These are phyloP conservation scores for Muscicapa comitata DNA, from an alignment of 2,797 vertebrate species.

Conservation along the genomic window DNA sequence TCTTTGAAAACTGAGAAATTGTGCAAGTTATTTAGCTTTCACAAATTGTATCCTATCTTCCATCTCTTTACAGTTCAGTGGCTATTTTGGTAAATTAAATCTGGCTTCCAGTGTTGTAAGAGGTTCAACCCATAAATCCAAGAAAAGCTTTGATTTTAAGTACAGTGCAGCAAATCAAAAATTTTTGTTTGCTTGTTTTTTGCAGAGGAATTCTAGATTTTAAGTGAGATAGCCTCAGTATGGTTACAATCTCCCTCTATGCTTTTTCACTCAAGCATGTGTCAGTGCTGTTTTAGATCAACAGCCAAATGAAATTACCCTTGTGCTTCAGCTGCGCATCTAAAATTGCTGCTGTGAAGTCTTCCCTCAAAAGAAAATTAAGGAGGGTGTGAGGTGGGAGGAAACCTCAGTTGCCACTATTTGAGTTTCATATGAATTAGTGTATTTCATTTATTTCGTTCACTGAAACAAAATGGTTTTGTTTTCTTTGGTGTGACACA, in stretches of 20 bases:
- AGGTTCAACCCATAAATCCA: background rate
- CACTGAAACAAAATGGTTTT: slow-evolving; percentile 25
- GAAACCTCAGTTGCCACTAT: background rate
- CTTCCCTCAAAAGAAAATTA: slow-evolving; percentile 19
- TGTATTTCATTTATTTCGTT: slow-evolving; percentile 32
- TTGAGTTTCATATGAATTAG: slow-evolving; percentile 37
- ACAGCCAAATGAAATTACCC: slow-evolving; percentile 20
- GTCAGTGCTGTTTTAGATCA: slow-evolving; percentile 24
- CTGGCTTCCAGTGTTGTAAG: background rate
- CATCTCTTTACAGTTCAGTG: background rate
- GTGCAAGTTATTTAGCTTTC: background rate
- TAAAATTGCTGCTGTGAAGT: slow-evolving; percentile 14
- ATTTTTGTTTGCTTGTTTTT: background rate
- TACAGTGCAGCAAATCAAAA: background rate
- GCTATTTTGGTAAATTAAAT: background rate
- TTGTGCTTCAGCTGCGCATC: background rate
- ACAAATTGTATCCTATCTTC: background rate
- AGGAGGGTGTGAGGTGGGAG: background rate
- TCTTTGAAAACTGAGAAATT: background rate
- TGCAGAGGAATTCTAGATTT: background rate
- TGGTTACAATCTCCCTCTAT: background rate
- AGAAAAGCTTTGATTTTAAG: background rate
- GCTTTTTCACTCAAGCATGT: background rate
- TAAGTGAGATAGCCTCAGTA: background rate
- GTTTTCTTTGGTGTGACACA: slow-evolving; percentile 25